Evolutionary conservation across 2,888 invertebrate species (phyloP), one percentile per base, ranked within the genome.

Genomic region (Anticlea derivata): DNA sequence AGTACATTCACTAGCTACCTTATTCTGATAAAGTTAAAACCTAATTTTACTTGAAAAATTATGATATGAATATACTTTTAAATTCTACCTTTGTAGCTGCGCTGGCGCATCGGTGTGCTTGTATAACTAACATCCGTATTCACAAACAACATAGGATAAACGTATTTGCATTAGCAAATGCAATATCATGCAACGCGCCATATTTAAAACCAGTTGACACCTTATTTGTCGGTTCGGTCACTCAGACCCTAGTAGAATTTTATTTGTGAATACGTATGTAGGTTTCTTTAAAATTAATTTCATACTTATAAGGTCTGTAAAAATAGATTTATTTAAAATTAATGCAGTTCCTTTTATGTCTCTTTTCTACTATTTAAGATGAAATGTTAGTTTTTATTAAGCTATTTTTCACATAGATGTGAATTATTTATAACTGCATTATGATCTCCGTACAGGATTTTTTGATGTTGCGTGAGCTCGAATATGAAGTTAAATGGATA

Each of bases 311-410:
- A 34, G n/a, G n/a, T 2, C 7, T 57, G 47, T 46, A 51, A 43
- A 35, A 51, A 51, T 39, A 38, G 5, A 43, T 26, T 22, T n/a
- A 38, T 38, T 35, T 30, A 60, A 55, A 58, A 49, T 35, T 37
- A 38, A 34, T 12, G 12, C 30, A 46, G 51, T 51, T 60, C 46
- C 41, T 52, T 33, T 51, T 41, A 38, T 61, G 43, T 55, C 39
- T 57, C 37, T 54, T 46, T 46, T 40, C 12, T 46, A 37, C 52
- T 56, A 46, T 45, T 55, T 59, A 55, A 33, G 29, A 58, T 62
- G 58, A 46, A 55, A 37, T 70, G 35, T 35, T 41, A 22, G 27
- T 39, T 52, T 50, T 43, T 40, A 23, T 31, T 17, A 49, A 40
- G 39, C 34, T 24, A 23, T 53, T 37, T 35, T 24, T 40, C 31